Conservation (phyloP, 2,888 invertebrate species). For the Lasioglossum vierecki region DNA sequence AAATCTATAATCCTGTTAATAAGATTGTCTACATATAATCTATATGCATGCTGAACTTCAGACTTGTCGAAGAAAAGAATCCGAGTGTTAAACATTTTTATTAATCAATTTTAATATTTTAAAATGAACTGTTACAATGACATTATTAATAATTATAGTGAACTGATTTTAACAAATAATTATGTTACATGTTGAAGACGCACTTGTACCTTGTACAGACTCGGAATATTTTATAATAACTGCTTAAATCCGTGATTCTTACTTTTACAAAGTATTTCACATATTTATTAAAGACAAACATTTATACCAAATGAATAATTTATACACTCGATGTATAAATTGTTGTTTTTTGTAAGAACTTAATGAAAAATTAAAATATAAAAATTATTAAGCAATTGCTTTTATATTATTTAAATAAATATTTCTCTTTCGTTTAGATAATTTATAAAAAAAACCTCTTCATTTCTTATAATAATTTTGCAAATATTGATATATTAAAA, state of each 20-base stretch:
- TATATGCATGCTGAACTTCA: slow-evolving; percentile 63
- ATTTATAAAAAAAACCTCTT: neutral
- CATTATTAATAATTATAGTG: neutral
- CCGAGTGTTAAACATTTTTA: slow-evolving; percentile 13
- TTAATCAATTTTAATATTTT: slow-evolving; percentile 21
- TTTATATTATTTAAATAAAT: slow-evolving; percentile 10
- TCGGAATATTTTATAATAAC: slow-evolving; percentile 64
- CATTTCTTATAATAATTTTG: slow-evolving; percentile 12
- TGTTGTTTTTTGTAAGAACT: slow-evolving; percentile 20
- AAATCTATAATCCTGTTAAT: slow-evolving; percentile 39
- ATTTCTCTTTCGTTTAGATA: neutral
- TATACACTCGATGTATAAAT: slow-evolving; percentile 20
- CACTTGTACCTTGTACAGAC: slow-evolving; percentile 82
- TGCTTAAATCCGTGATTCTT: slow-evolving; percentile 9
- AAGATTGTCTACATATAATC: slow-evolving; percentile 37
- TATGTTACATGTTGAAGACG: slow-evolving; percentile 64
- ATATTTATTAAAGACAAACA: slow-evolving; percentile 3
- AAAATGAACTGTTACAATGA: slow-evolving; percentile 11
- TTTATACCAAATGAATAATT: slow-evolving; percentile 25
- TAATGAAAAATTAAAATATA: neutral
- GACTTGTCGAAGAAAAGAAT: slow-evolving; percentile 39
- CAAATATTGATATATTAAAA: slow-evolving; percentile 4
- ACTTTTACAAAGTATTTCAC: slow-evolving; percentile 23
- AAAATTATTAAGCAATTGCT: slow-evolving; percentile 16
- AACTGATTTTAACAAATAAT: slow-evolving; percentile 17